Conservation (phyloP, 1,140 invertebrate genomes). For the Papilio xuthus region DNA sequence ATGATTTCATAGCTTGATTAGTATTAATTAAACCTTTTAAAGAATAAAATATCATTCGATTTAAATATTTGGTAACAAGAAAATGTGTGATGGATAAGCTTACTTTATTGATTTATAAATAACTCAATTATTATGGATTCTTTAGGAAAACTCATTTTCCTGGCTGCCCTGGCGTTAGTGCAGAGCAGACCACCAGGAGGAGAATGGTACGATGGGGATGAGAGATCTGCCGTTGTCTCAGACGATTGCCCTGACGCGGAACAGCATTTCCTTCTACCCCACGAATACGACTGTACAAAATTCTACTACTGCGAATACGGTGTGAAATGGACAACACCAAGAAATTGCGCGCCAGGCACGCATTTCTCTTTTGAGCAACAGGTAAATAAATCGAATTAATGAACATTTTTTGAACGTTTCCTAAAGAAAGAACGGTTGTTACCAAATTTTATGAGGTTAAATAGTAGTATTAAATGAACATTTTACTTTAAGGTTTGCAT, state of each 20-base stretch:
- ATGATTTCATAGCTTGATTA: no score
- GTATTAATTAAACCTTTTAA: no score
- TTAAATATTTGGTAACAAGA: no score
- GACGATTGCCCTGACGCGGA: constrained; percentile 42
- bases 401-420: background rate
- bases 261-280: constrained; percentile 56
- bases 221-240: constrained; percentile 28
- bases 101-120: no score
- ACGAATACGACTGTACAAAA: constrained; percentile 67
- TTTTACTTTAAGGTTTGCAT: constrained; percentile 48
- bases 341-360: constrained; percentile 56
- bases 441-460: background rate
- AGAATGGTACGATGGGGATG: background rate
- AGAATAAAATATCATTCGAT: no score
- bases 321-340: constrained; percentile 42
- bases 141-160: constrained; percentile 55
- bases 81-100: no score
- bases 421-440: background rate
- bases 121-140: no score
- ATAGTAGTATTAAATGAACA: background rate
- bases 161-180: constrained; percentile 48
- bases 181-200: constrained; percentile 44
- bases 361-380: constrained; percentile 58
- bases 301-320: constrained; percentile 73
- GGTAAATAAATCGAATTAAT: constrained; percentile 44